phyloP scores from a whole-genome alignment of 2,113 vertebrate species.

The Dendrocopos noguchii region DNA sequence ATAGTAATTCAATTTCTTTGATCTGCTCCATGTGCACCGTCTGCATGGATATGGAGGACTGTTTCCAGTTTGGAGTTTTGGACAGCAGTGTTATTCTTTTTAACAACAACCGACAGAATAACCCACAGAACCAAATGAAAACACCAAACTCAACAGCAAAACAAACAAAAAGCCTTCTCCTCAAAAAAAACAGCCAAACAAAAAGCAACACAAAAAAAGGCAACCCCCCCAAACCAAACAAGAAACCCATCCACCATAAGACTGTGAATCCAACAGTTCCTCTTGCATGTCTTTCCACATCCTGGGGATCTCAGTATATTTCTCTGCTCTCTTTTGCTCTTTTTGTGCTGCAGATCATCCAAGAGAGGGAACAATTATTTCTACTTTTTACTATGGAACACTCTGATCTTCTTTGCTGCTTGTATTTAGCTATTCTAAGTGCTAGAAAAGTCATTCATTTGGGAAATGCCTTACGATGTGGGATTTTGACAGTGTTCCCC shows the following conservation, averaged over 20 bases:
- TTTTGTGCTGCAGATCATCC: rapidly evolving
- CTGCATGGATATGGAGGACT: background rate
- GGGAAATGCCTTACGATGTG: background rate
- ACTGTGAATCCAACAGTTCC: background rate
- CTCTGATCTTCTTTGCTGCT: background rate
- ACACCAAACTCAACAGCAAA: too few species aligned
- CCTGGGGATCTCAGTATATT: background rate
- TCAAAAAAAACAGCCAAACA: too few species aligned
- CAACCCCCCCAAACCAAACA: too few species aligned
- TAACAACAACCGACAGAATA: background rate
- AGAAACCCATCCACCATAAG: background rate
- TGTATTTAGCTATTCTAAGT: background rate
- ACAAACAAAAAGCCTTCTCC: background rate
- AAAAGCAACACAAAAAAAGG: too few species aligned
- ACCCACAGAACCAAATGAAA: too few species aligned
- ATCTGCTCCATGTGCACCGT: background rate
- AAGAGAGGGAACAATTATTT: background rate
- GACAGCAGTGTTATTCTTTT: background rate
- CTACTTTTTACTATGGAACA: background rate
- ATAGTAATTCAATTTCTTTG: background rate
- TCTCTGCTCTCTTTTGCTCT: background rate
- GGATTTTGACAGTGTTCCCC: background rate
- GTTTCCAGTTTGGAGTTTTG: background rate
- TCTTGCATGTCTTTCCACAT: background rate
- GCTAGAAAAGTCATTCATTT: background rate